These are phyloP conservation scores for Brachystomella parvula DNA, from an alignment of 1,140 invertebrate genomes.

Conservation along the genomic window DNA sequence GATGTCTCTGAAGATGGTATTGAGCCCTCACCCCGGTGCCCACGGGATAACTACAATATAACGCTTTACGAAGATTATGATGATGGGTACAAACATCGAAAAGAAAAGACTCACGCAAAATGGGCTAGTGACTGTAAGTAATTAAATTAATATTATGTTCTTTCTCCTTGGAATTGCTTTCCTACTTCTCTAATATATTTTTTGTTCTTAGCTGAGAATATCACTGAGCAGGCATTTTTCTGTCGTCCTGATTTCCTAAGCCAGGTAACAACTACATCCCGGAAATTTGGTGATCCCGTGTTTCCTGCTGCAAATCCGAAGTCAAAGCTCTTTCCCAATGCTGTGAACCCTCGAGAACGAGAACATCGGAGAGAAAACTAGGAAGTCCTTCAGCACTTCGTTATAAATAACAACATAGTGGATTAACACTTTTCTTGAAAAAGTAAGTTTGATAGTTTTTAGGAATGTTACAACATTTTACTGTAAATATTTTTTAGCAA, in stretches of 20 bases:
- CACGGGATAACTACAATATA: background rate
- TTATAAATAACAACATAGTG: too few species aligned
- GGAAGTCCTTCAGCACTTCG: too few species aligned
- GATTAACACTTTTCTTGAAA: too few species aligned
- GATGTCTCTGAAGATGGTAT: too few species aligned
- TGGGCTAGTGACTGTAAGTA: background rate
- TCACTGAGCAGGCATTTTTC: background rate
- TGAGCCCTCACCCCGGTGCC: too few species aligned
- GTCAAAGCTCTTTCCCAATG: background rate
- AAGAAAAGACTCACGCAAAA: background rate
- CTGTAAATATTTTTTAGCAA: too few species aligned
- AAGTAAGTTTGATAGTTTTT: too few species aligned
- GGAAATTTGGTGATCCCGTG: background rate
- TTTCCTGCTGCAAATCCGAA: background rate
- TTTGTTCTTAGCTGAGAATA: background rate
- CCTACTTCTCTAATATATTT: too few species aligned
- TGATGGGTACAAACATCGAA: background rate
- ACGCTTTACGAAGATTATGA: background rate
- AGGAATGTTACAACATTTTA: too few species aligned
- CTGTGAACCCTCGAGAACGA: background rate
- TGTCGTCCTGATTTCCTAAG: background rate
- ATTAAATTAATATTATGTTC: background rate
- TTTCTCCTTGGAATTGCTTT: too few species aligned
- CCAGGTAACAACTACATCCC: too few species aligned
- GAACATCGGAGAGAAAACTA: too few species aligned